A percentile compares a stretch with the other conserved stretches of the same genome.
These are phyloP conservation scores for Apoda limacodes DNA, from an alignment of 2,888 invertebrate species.

Conservation along the genomic window DNA sequence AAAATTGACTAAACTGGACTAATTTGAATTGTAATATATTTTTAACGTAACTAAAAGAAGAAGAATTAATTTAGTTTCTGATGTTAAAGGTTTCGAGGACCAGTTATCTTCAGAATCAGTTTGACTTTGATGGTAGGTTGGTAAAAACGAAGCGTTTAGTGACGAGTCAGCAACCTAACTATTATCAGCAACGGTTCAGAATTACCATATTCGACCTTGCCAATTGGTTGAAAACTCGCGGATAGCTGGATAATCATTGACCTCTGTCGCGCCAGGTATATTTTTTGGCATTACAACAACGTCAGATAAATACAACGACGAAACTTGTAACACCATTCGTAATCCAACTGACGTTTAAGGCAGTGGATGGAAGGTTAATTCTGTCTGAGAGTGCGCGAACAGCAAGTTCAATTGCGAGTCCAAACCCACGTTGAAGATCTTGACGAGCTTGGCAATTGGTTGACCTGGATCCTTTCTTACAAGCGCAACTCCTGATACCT, in stretches of 20 bases:
- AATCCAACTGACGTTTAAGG: conserved; percentile 39
- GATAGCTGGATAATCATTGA: conserved; percentile 54
- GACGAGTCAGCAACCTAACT: conserved; percentile 39
- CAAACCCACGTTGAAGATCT: conserved; percentile 75
- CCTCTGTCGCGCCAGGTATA: conserved; percentile 55
- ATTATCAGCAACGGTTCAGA: conserved; percentile 23
- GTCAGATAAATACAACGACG: conserved; percentile 22
- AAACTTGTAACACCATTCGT: conserved; percentile 49
- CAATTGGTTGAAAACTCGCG: conserved; percentile 48
- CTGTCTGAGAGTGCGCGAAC: conserved; percentile 74
- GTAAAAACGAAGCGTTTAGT: too few species aligned
- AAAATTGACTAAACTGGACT: too few species aligned
- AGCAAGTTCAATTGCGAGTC: conserved; percentile 76
- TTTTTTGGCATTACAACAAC: conserved; percentile 39
- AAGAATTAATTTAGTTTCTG: too few species aligned
- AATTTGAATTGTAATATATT: too few species aligned
- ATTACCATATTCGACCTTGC: conserved; percentile 25
- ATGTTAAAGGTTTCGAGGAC: too few species aligned
- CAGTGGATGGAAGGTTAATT: conserved; percentile 73
- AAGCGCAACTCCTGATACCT: conserved; percentile 75
- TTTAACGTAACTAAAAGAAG: too few species aligned
- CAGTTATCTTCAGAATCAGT: too few species aligned
- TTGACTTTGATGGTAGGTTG: too few species aligned
- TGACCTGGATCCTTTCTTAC: conserved; percentile 72
- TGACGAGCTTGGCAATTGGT: conserved; percentile 63